These are phyloP conservation scores for Corvus cornix DNA, from an alignment of 2,113 vertebrate species.

Conservation along the genomic window DNA sequence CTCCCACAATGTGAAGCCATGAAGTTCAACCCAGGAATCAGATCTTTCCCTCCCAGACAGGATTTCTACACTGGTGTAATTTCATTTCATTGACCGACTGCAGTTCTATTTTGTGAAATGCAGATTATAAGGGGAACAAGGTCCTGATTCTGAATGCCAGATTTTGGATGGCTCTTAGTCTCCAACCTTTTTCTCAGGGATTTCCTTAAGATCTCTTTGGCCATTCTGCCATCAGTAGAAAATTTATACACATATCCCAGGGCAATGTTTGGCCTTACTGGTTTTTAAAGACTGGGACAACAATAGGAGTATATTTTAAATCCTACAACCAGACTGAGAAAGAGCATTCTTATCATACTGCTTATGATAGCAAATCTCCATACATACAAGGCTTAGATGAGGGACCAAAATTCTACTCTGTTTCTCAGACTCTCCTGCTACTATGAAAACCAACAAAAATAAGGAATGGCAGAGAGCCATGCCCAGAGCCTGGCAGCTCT, in stretches of 20 bases:
- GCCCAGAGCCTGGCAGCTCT: not conserved
- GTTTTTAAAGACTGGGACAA: not conserved
- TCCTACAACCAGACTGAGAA: not conserved
- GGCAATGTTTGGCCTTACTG: not conserved
- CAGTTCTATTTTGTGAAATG: not conserved
- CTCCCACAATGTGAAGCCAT: not conserved
- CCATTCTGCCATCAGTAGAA: not conserved
- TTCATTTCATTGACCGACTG: not conserved
- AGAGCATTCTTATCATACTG: not conserved
- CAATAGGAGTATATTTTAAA: not conserved
- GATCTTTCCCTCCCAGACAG: not conserved
- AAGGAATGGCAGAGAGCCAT: not conserved
- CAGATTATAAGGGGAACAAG: not conserved
- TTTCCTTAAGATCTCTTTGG: not conserved
- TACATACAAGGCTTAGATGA: not conserved
- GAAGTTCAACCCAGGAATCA: not conserved
- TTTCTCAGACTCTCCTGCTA: not conserved
- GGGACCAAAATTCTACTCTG: not conserved
- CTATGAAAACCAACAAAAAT: not conserved
- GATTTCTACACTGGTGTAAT: not conserved
- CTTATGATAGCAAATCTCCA: not conserved
- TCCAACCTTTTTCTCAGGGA: not conserved
- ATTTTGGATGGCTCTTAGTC: not conserved
- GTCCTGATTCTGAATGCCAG: not conserved
- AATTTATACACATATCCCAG: not conserved